phyloP scores from a whole-genome alignment of 2,888 invertebrate genomes.

The Lasioglossum calceatum region DNA sequence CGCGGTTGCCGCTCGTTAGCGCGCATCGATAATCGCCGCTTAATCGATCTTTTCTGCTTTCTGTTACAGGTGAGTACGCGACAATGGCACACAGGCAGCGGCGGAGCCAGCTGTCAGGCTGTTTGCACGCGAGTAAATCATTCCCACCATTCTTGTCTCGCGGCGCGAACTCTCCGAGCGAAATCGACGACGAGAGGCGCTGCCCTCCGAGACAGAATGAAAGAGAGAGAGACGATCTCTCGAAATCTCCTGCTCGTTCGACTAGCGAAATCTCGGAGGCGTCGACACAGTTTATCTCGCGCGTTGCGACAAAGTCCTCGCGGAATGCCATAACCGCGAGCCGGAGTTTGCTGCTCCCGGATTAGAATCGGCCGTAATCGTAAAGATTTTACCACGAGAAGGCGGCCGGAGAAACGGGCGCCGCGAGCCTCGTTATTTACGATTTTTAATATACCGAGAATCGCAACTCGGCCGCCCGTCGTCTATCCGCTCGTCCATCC shows the following conservation, averaged over 20 bases:
- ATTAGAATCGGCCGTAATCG: constrained; percentile 70
- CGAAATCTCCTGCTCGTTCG: not conserved
- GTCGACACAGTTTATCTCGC: constrained; percentile 7
- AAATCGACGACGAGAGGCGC: not conserved
- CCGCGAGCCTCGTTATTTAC: constrained; percentile 63
- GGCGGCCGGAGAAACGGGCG: constrained; percentile 6
- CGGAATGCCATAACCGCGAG: not conserved
- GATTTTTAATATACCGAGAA: constrained; percentile 71
- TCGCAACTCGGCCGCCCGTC: constrained; percentile 39
- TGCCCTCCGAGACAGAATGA: not conserved
- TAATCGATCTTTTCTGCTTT: constrained; percentile 63
- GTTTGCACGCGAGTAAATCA: constrained; percentile 37
- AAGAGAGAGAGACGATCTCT: not conserved
- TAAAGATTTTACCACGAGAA: constrained; percentile 56
- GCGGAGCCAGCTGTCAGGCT: constrained; percentile 24
- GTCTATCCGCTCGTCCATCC: constrained; percentile 34
- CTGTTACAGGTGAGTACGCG: constrained; percentile 72
- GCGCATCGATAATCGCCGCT: constrained; percentile 45
- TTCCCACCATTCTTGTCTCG: not conserved
- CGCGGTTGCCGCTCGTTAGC: constrained; percentile 15
- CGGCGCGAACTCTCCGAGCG: not conserved
- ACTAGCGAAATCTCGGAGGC: constrained; percentile 1
- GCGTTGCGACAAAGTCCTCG: not conserved
- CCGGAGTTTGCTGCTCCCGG: constrained; percentile 56
- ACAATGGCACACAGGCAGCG: constrained; percentile 22